Percentiles rank a stretch among this genome's conserved stretches.
Conservation (phyloP, 2,113 vertebrate species). For the Psammodynastes pulverulentus region DNA sequence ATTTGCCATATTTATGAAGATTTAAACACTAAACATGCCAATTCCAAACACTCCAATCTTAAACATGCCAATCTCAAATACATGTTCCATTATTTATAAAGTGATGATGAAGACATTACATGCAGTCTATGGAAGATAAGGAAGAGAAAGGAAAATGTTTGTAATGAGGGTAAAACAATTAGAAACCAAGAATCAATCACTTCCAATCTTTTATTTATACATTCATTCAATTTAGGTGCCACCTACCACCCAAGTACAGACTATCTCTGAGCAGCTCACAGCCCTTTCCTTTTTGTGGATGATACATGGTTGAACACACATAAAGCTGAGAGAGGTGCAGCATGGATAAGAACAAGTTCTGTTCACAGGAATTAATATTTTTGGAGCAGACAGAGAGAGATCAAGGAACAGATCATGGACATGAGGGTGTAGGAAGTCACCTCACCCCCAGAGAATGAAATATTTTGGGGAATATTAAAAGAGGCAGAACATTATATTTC, state of each 20-base stretch:
- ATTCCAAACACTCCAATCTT: neutral
- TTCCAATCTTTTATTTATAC: neutral
- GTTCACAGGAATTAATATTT: neutral
- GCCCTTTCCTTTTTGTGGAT: neutral
- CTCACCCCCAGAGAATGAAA: no score
- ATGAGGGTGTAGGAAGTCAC: no score
- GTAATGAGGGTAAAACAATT: neutral
- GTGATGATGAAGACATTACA: slow-evolving; percentile 21
- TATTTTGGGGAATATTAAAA: no score
- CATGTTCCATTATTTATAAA: neutral
- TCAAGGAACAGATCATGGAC: neutral
- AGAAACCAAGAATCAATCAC: neutral
- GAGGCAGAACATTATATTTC: no score
- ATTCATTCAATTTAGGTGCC: neutral
- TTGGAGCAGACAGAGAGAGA: neutral
- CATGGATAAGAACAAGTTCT: neutral
- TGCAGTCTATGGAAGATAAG: neutral
- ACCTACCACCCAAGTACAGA: neutral
- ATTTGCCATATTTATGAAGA: neutral
- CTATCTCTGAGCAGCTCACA: neutral
- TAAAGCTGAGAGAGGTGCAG: neutral
- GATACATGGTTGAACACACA: neutral
- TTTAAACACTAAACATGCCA: neutral
- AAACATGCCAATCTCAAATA: neutral
- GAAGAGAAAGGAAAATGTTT: neutral